phyloP scores from a whole-genome alignment of 2,888 invertebrate species.

The Omphaloscelis lunosa region DNA sequence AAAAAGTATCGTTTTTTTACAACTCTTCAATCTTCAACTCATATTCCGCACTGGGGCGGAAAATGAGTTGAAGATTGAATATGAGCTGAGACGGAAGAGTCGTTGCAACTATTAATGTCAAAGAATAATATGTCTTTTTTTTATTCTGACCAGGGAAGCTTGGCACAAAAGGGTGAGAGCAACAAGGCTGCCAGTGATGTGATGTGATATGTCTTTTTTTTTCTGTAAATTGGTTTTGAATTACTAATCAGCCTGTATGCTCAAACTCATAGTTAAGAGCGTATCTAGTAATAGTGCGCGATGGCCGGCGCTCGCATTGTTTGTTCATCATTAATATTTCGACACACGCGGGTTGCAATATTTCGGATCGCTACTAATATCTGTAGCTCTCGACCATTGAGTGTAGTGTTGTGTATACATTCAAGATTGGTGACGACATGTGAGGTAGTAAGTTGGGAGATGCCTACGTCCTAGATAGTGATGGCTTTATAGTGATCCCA shows the following conservation, averaged over 20 bases:
- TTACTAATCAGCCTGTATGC: neutral
- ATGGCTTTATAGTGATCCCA: too few relatives aligned
- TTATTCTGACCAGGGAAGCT: too few relatives aligned
- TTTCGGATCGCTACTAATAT: conserved; percentile 38
- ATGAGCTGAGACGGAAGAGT: too few relatives aligned
- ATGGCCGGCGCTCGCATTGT: conserved; percentile 13
- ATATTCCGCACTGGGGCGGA: too few relatives aligned
- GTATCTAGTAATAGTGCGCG: conserved; percentile 11
- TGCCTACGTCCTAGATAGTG: too few relatives aligned
- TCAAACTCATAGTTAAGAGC: conserved; percentile 10
- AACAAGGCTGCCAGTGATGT: too few relatives aligned
- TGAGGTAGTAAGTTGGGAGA: neutral
- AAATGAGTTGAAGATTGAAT: too few relatives aligned
- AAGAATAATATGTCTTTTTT: too few relatives aligned
- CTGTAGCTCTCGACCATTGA: conserved; percentile 23
- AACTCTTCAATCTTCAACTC: too few relatives aligned
- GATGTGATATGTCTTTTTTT: neutral
- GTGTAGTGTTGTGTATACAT: conserved; percentile 1
- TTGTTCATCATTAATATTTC: conserved; percentile 39
- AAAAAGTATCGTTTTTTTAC: too few relatives aligned
- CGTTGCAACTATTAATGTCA: too few relatives aligned
- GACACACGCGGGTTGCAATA: conserved; percentile 33
- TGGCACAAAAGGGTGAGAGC: too few relatives aligned
- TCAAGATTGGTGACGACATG: conserved; percentile 22
- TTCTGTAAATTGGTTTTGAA: neutral